phyloP scores from a whole-genome alignment of 2,113 vertebrate species.

The Oreocharis arfaki region DNA sequence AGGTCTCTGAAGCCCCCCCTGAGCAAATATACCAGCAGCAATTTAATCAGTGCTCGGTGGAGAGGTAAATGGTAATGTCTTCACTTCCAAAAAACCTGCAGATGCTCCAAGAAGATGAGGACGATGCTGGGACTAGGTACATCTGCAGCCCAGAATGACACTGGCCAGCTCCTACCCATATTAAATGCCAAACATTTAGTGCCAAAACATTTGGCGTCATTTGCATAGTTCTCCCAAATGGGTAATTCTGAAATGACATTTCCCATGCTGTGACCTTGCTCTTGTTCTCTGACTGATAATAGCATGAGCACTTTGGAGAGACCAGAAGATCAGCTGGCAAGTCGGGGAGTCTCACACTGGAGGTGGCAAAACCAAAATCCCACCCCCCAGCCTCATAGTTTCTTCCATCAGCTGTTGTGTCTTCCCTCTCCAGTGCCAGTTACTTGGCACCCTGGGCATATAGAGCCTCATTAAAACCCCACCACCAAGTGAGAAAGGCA shows the following conservation, averaged over 20 bases:
- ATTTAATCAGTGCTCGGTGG: neutral
- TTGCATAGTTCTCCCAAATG: neutral
- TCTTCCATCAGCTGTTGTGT: neutral
- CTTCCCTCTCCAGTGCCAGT: neutral
- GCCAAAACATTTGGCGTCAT: neutral
- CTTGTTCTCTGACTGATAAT: neutral
- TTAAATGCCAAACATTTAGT: neutral
- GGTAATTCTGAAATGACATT: neutral
- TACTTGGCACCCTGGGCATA: accelerated
- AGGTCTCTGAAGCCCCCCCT: neutral
- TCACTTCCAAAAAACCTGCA: neutral
- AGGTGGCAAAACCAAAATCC: neutral
- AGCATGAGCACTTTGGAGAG: neutral
- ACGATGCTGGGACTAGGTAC: neutral
- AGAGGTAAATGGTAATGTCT: neutral
- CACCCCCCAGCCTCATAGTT: neutral
- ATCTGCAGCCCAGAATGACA: neutral
- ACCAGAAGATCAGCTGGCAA: accelerated
- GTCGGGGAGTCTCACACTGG: neutral
- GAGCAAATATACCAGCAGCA: neutral
- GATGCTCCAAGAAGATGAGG: neutral
- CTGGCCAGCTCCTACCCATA: neutral
- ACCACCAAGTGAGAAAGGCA: neutral
- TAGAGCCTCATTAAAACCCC: neutral
- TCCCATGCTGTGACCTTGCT: neutral